These are phyloP conservation scores for Hymenopus coronatus DNA, from an alignment of 2,888 invertebrate genomes.

Conservation along the genomic window DNA sequence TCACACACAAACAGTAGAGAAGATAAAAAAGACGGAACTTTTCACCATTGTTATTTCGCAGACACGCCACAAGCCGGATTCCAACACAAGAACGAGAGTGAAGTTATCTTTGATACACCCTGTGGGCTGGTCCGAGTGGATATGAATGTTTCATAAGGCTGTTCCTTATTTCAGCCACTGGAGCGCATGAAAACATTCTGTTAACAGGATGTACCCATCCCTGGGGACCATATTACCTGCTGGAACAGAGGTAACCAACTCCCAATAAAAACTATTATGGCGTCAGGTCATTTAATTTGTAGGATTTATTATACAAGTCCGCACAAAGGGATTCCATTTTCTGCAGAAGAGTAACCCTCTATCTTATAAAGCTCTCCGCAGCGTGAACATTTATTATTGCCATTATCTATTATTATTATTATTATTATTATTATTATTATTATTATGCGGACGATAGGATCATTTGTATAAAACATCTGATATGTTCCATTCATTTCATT, in stretches of 20 bases:
- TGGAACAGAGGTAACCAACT: conserved; percentile 25
- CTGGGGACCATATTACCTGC: conserved; percentile 32
- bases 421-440: too few relatives aligned
- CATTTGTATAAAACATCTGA: too few relatives aligned
- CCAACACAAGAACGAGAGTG: background rate
- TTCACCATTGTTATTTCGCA: too few relatives aligned
- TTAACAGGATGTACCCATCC: conserved; percentile 32
- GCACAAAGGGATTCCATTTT: background rate
- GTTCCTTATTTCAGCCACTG: conserved; percentile 22
- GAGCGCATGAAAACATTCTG: conserved; percentile 31
- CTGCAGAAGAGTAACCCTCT: background rate
- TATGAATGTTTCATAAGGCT: conserved; percentile 33
- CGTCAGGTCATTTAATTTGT: conserved; percentile 9
- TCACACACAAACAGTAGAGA: too few relatives aligned
- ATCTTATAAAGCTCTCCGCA: too few relatives aligned
- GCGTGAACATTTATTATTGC: too few relatives aligned
- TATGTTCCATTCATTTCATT: too few relatives aligned
- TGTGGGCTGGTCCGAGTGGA: background rate
- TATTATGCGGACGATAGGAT: too few relatives aligned
- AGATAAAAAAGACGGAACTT: too few relatives aligned
- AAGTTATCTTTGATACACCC: background rate
- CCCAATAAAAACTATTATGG: conserved; percentile 31
- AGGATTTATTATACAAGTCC: background rate
- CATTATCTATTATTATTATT: too few relatives aligned
- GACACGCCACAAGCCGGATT: too few relatives aligned